A percentile compares a stretch with the other conserved stretches of the same genome.
Evolutionary conservation across 2,113 vertebrate species (phyloP).

Genomic region (Passer domesticus): DNA sequence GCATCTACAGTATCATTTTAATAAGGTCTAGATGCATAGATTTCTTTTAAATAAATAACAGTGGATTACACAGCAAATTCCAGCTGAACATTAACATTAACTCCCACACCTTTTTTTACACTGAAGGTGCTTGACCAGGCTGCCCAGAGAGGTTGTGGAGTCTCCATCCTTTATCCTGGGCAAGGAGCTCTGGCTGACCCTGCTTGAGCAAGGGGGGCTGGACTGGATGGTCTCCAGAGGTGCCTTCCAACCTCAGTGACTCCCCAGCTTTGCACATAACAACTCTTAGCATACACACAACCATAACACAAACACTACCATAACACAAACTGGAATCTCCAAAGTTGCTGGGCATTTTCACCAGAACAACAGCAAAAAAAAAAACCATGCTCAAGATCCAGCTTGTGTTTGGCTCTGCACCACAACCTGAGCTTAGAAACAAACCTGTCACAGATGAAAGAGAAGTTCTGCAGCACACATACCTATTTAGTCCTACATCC

Average conservation of each 20-base stretch:
- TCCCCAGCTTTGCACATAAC: background rate
- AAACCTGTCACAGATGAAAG: fast-evolving
- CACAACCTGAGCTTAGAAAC: background rate
- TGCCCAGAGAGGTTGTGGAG: background rate
- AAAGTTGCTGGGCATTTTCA: background rate
- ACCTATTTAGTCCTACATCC: background rate
- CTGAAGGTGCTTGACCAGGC: background rate
- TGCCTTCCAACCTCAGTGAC: background rate
- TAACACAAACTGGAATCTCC: background rate
- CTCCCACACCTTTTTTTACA: background rate
- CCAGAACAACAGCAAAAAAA: background rate
- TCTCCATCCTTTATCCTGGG: background rate
- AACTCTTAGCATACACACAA: background rate
- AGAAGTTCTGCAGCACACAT: background rate
- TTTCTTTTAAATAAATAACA: background rate
- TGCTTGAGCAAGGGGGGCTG: background rate
- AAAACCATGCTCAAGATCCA: fast-evolving
- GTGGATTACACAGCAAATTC: background rate
- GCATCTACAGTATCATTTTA: background rate
- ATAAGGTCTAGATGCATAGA: background rate
- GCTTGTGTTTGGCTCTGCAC: background rate
- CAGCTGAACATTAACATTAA: background rate
- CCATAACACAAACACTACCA: fast-evolving
- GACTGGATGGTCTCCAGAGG: background rate
- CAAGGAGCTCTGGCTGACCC: background rate